Percentiles rank a stretch among this genome's conserved stretches.
phyloP scores from a whole-genome alignment of 2,888 invertebrate species.

The Notodonta dromedarius region DNA sequence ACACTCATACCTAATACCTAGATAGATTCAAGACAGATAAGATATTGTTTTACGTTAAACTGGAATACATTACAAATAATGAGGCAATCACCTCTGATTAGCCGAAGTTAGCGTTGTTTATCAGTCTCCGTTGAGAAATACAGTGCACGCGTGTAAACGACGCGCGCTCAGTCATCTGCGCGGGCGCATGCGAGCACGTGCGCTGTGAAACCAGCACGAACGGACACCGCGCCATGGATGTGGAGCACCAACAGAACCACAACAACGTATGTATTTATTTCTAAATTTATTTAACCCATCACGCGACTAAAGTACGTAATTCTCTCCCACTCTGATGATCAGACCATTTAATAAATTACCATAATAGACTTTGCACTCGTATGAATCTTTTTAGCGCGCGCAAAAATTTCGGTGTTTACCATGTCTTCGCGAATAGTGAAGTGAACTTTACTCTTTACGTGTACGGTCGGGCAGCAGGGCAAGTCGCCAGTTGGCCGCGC shows the following conservation, averaged over 20 bases:
- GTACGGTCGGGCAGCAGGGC: constrained; percentile 68
- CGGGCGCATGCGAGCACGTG: constrained; percentile 54
- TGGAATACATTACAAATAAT: constrained; percentile 28
- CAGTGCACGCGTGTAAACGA: constrained; percentile 48
- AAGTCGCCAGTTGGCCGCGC: constrained; percentile 80
- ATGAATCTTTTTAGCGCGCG: constrained; percentile 35
- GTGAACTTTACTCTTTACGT: constrained; percentile 76
- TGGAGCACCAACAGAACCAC: constrained; percentile 44
- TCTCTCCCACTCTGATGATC: constrained; percentile 10
- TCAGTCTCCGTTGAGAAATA: constrained; percentile 60
- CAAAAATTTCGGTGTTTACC: constrained; percentile 45
- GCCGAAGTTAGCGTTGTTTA: constrained; percentile 59
- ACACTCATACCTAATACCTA: not conserved
- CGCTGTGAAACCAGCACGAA: constrained; percentile 37
- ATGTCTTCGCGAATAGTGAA: constrained; percentile 51
- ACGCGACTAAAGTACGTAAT: not conserved
- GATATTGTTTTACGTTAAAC: constrained; percentile 27
- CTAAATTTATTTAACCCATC: not conserved
- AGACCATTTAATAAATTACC: constrained; percentile 9
- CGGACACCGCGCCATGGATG: constrained; percentile 44
- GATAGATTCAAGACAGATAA: constrained; percentile 22
- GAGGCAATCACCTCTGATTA: constrained; percentile 59
- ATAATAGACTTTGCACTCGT: constrained; percentile 7
- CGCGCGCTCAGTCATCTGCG: constrained; percentile 52
- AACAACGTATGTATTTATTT: constrained; percentile 53